Percentiles rank a stretch among this genome's conserved stretches.
Conservation (phyloP, 2,113 vertebrate species). For the Carettochelys insculpta region DNA sequence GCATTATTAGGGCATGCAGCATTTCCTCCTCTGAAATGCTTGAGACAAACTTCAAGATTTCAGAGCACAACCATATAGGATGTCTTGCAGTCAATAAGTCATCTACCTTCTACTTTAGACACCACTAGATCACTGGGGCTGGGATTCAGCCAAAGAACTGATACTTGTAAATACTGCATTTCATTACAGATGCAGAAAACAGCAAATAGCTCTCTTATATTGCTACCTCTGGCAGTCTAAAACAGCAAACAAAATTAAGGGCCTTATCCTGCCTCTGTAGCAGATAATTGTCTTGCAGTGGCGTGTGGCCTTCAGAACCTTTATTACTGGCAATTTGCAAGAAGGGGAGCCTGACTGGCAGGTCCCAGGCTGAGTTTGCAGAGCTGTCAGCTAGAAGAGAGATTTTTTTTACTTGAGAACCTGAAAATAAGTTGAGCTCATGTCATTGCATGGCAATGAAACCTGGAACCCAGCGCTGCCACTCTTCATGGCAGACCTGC, state of each 20-base stretch:
- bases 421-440: slow-evolving; percentile 22
- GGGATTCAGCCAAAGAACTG: not conserved
- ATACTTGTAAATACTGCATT: not conserved
- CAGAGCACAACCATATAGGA: not conserved
- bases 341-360: not conserved
- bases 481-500: not conserved
- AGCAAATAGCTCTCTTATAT: not conserved
- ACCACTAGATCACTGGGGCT: not conserved
- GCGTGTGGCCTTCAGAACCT: not conserved
- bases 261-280: not conserved
- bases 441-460: slow-evolving; percentile 1
- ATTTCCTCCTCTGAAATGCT: not conserved
- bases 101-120: not conserved
- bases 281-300: accelerated
- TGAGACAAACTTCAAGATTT: not conserved
- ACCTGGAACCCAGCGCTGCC: not conserved
- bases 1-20: not conserved
- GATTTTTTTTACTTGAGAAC: not conserved
- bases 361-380: not conserved
- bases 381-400: not conserved
- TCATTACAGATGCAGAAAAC: not conserved
- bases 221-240: not conserved
- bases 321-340: not conserved
- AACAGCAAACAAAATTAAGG: not conserved
- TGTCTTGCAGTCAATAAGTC: not conserved